Percentiles rank a stretch among this genome's conserved stretches.
Evolutionary conservation across 1,140 invertebrate genomes (phyloP).

Genomic region (Armadillidium nasatum): DNA sequence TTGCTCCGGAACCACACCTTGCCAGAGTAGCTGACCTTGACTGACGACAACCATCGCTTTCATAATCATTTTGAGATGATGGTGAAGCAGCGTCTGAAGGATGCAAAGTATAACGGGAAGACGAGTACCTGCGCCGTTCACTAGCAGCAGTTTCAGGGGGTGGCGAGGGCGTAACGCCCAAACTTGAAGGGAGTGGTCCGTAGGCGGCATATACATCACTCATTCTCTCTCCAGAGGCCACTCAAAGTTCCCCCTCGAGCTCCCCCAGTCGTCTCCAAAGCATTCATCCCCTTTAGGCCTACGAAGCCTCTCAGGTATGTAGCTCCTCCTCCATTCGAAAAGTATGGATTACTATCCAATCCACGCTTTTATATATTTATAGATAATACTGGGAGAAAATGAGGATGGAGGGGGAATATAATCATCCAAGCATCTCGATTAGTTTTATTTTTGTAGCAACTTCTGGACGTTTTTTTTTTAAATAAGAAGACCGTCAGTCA

Average conservation of each 20-base stretch:
- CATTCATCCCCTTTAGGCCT: conserved; percentile 2
- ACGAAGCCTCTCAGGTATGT: neutral
- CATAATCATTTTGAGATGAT: conserved; percentile 1
- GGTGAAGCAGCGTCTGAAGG: neutral
- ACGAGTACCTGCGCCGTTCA: neutral
- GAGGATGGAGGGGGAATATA: too few relatives aligned
- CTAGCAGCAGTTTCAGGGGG: neutral
- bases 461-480: too few relatives aligned
- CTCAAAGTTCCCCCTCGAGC: conserved; percentile 4
- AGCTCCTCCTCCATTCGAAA: neutral
- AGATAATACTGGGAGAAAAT: too few relatives aligned
- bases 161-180: neutral
- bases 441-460: too few relatives aligned
- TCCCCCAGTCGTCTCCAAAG: neutral
- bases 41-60: neutral
- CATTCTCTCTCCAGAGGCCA: conserved; percentile 1
- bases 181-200: conserved; percentile 4
- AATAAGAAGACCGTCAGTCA: too few relatives aligned
- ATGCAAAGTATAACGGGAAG: neutral
- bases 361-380: too few relatives aligned
- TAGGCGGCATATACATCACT: conserved; percentile 3
- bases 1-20: neutral
- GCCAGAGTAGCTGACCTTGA: neutral
- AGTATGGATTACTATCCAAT: neutral
- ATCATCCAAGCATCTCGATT: too few relatives aligned